Conservation (phyloP, 1,140 invertebrate species). For the Meloidogyne chitwoodi region DNA sequence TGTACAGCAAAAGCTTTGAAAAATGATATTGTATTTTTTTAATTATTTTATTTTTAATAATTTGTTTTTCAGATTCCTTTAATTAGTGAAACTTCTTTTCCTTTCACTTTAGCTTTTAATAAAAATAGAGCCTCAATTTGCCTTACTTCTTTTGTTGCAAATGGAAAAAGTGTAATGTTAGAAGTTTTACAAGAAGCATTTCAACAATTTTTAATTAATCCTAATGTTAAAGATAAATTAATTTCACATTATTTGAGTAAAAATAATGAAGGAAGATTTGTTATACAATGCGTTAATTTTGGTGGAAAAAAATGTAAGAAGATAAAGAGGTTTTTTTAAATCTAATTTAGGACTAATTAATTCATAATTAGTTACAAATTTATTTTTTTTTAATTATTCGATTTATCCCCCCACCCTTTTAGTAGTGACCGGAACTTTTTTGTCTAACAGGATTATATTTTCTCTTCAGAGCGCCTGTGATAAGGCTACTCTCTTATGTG, state of each 20-base stretch:
- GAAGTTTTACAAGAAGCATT: slow-evolving; percentile 26
- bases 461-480: too few species aligned
- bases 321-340: not conserved
- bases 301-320: slow-evolving; percentile 11
- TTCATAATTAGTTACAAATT: too few species aligned
- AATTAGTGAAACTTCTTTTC: slow-evolving; percentile 25
- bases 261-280: slow-evolving; percentile 24
- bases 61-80: not conserved
- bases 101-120: slow-evolving; percentile 41
- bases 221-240: slow-evolving; percentile 42
- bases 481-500: too few species aligned
- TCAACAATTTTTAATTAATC: slow-evolving; percentile 8
- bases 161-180: slow-evolving; percentile 45
- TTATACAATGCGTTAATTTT: slow-evolving; percentile 29
- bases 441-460: too few species aligned
- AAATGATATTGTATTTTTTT: slow-evolving; percentile 31
- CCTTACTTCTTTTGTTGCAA: slow-evolving; percentile 39
- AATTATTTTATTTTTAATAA: not conserved
- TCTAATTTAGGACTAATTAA: too few species aligned
- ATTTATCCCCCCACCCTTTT: too few species aligned
- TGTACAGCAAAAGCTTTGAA: slow-evolving; percentile 37
- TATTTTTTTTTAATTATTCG: too few species aligned
- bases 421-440: too few species aligned
- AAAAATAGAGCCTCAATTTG: slow-evolving; percentile 47
- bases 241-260: slow-evolving; percentile 34